phyloP scores from a whole-genome alignment of 2,888 invertebrate genomes.

The Mythimna lalbum region DNA sequence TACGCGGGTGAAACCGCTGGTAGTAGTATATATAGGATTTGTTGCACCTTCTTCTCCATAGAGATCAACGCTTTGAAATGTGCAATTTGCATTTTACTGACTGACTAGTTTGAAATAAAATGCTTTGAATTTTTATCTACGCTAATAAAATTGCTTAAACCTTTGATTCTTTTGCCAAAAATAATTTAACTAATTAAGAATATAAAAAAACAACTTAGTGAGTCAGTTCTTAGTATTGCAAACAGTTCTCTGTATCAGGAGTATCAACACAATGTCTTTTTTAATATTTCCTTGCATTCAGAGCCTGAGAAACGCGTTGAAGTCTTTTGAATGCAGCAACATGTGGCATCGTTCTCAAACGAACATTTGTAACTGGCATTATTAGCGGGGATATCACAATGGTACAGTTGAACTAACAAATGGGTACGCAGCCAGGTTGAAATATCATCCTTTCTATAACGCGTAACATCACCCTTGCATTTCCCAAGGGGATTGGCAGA shows the following conservation, averaged over 20 bases:
- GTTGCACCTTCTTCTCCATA: too few relatives aligned
- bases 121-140: too few relatives aligned
- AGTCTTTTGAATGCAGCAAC: slow-evolving; percentile 67
- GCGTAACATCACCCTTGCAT: background rate
- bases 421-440: slow-evolving; percentile 2
- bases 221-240: slow-evolving; percentile 21
- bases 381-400: slow-evolving; percentile 54
- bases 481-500: background rate
- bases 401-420: slow-evolving; percentile 4
- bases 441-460: background rate
- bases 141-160: too few relatives aligned
- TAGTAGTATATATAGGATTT: too few relatives aligned
- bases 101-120: too few relatives aligned
- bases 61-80: too few relatives aligned
- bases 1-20: too few relatives aligned
- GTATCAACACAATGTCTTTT: slow-evolving; percentile 25
- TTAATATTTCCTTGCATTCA: slow-evolving; percentile 55
- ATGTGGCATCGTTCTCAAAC: slow-evolving; percentile 55
- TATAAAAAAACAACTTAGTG: slow-evolving; percentile 7
- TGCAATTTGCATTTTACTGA: too few relatives aligned
- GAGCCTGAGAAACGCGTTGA: slow-evolving; percentile 68
- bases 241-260: slow-evolving; percentile 18
- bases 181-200: background rate
- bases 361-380: slow-evolving; percentile 42
- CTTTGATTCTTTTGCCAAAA: background rate